phyloP scores from a whole-genome alignment of 2,888 invertebrate species.

The Tipula helvola region DNA sequence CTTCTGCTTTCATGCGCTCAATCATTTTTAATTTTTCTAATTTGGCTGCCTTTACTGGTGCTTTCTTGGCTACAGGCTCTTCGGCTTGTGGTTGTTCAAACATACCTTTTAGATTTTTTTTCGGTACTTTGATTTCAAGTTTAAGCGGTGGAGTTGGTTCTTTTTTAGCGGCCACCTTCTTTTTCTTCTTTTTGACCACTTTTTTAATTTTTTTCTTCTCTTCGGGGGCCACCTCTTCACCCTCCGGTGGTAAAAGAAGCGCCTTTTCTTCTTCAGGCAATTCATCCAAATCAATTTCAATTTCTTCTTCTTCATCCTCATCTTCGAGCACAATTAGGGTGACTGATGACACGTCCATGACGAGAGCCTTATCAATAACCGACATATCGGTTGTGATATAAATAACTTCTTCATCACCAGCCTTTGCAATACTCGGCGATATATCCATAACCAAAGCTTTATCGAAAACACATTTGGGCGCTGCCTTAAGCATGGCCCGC shows the following conservation, averaged over 20 bases:
- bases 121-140: conserved; percentile 30
- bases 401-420: conserved; percentile 29
- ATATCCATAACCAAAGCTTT: conserved; percentile 36
- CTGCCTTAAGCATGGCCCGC: conserved; percentile 27
- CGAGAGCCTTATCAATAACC: conserved; percentile 36
- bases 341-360: conserved; percentile 32
- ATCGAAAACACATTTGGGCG: conserved; percentile 35
- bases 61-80: conserved; percentile 25
- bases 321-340: conserved; percentile 14
- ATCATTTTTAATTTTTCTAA: conserved; percentile 23
- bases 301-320: conserved; percentile 18
- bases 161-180: conserved; percentile 32
- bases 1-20: conserved; percentile 32
- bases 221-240: conserved; percentile 14
- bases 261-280: conserved; percentile 21
- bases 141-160: conserved; percentile 32
- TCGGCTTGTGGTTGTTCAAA: conserved; percentile 27
- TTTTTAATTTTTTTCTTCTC: conserved; percentile 20
- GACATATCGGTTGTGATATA: conserved; percentile 36
- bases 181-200: conserved; percentile 26
- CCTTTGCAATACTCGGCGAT: conserved; percentile 22
- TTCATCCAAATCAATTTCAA: conserved; percentile 20
- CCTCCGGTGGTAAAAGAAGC: neutral
- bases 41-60: conserved; percentile 30
- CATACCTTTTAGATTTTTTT: conserved; percentile 27